Conservation (phyloP, 2,888 invertebrate genomes). For the Apamea epomidion region DNA sequence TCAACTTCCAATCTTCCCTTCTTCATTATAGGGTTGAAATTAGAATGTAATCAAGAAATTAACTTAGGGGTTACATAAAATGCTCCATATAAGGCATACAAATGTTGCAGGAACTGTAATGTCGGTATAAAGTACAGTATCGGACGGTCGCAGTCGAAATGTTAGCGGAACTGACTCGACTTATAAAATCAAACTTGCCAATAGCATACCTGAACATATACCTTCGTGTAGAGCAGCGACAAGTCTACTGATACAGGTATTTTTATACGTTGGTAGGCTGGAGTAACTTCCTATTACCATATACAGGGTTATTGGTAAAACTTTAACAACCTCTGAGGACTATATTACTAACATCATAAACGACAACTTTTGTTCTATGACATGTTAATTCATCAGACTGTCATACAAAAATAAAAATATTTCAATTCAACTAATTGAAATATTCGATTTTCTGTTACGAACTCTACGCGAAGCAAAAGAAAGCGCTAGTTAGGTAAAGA, state of each 20-base stretch:
- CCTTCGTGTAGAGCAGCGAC: background rate
- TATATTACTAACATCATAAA: too few relatives aligned
- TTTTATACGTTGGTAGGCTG: background rate
- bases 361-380: too few relatives aligned
- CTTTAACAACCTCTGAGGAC: too few relatives aligned
- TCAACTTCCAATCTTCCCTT: background rate
- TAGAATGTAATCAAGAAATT: slow-evolving; percentile 28
- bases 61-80: slow-evolving; percentile 68
- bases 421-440: too few relatives aligned
- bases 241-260: background rate
- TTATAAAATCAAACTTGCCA: slow-evolving; percentile 16
- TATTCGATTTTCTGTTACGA: too few relatives aligned
- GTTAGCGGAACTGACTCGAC: slow-evolving; percentile 37
- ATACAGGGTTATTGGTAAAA: too few relatives aligned
- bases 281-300: too few relatives aligned
- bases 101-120: slow-evolving; percentile 64
- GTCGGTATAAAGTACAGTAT: slow-evolving; percentile 61
- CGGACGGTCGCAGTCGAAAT: slow-evolving; percentile 42
- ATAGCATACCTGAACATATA: slow-evolving; percentile 9
- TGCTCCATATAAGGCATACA: slow-evolving; percentile 66
- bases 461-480: too few relatives aligned
- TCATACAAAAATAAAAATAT: too few relatives aligned
- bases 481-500: too few relatives aligned
- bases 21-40: slow-evolving; percentile 1
- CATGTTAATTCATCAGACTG: too few relatives aligned